Evolutionary conservation across 2,113 vertebrate species (phyloP).

Genomic region (Candoia aspera): DNA sequence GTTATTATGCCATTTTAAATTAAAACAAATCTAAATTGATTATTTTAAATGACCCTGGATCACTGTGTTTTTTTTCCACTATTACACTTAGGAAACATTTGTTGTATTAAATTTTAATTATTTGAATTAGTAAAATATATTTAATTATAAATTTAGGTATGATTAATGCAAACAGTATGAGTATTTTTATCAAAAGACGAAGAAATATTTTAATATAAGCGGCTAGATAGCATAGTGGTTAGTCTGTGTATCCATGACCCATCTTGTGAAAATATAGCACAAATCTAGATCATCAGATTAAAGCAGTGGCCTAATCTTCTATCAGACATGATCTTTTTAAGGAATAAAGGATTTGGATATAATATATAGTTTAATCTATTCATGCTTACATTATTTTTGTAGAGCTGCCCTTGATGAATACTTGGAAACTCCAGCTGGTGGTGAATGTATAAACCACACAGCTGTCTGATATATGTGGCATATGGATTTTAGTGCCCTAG

Average conservation of each 20-base stretch:
- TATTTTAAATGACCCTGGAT: conserved; percentile 18
- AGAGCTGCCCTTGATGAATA: neutral
- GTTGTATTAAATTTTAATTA: conserved; percentile 22
- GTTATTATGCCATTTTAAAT: conserved; percentile 2
- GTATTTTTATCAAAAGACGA: neutral
- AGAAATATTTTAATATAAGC: neutral
- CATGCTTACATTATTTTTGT: neutral
- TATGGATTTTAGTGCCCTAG: neutral
- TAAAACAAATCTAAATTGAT: conserved; percentile 17
- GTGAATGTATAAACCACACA: neutral
- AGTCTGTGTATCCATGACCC: neutral
- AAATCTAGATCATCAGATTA: neutral
- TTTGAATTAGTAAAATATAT: conserved; percentile 20
- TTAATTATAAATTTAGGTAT: conserved; percentile 18
- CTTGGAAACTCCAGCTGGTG: neutral
- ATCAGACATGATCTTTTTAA: neutral
- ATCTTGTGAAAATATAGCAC: neutral
- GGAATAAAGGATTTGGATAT: neutral
- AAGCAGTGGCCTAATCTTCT: neutral
- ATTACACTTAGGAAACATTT: neutral
- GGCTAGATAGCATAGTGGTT: neutral
- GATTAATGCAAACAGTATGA: conserved; percentile 12
- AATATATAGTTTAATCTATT: neutral
- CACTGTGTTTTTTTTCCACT: neutral
- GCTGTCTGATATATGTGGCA: neutral